These are phyloP conservation scores for Burhinus oedicnemus DNA, from an alignment of 2,113 vertebrate genomes.

Conservation along the genomic window DNA sequence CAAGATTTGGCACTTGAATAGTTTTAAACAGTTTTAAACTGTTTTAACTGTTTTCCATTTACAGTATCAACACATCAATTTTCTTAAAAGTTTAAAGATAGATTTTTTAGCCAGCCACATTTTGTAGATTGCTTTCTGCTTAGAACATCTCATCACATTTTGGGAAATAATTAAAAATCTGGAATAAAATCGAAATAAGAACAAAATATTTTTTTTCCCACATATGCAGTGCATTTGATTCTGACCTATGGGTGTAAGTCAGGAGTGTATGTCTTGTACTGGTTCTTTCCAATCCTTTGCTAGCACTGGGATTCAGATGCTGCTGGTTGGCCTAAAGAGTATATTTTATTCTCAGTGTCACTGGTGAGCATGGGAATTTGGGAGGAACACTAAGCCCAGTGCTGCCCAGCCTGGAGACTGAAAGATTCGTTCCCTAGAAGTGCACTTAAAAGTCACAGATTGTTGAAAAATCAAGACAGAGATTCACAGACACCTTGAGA, in stretches of 20 bases:
- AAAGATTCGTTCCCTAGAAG: background rate
- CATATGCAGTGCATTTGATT: background rate
- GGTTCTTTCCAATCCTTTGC: background rate
- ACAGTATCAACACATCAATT: background rate
- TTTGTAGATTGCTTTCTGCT: background rate
- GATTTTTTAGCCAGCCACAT: background rate
- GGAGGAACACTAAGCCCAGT: background rate
- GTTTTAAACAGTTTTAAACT: background rate
- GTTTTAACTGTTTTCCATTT: background rate
- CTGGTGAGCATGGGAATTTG: background rate
- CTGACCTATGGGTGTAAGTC: background rate
- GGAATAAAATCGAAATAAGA: background rate
- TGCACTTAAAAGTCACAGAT: background rate
- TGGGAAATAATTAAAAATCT: background rate
- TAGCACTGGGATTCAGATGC: fast-evolving
- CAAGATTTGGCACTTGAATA: background rate
- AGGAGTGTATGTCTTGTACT: background rate
- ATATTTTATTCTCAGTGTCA: background rate
- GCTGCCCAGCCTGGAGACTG: background rate
- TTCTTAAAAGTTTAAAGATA: background rate
- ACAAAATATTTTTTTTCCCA: background rate
- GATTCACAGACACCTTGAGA: background rate
- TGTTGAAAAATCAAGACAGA: background rate
- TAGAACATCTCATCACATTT: background rate
- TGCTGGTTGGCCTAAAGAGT: background rate